Conservation (phyloP, 2,888 invertebrate species). For the Adelphocoris suturalis region DNA sequence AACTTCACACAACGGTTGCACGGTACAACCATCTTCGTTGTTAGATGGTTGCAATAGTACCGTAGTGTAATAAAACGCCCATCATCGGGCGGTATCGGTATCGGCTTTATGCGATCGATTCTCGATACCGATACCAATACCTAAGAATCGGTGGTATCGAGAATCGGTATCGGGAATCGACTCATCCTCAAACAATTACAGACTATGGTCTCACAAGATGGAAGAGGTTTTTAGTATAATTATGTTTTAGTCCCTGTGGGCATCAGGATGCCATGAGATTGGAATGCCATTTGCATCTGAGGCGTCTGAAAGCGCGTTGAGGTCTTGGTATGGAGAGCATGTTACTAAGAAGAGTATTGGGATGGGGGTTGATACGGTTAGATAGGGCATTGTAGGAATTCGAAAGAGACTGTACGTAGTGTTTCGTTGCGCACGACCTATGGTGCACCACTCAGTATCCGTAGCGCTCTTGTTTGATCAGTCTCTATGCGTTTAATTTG, state of each 20-base stretch:
- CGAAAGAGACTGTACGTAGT: neutral
- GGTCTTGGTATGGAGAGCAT: too few relatives aligned
- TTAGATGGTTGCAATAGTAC: too few relatives aligned
- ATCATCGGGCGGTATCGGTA: too few relatives aligned
- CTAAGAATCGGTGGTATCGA: too few relatives aligned
- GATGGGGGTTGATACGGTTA: neutral
- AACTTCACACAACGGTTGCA: too few relatives aligned
- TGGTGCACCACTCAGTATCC: neutral
- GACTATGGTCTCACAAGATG: too few relatives aligned
- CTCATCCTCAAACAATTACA: too few relatives aligned
- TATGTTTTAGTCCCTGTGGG: neutral
- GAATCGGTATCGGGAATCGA: too few relatives aligned
- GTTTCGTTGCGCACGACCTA: constrained; percentile 7
- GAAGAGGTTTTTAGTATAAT: neutral
- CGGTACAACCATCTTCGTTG: too few relatives aligned
- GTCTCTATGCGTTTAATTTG: constrained; percentile 34
- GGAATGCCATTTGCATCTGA: neutral
- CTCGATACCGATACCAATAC: too few relatives aligned
- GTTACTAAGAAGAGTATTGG: neutral
- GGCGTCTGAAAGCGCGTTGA: neutral
- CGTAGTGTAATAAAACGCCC: too few relatives aligned
- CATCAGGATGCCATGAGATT: constrained; percentile 21
- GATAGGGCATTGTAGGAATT: constrained; percentile 21
- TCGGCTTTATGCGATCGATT: too few relatives aligned
- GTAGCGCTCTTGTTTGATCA: neutral